Conservation (phyloP, 1,140 invertebrate genomes). For the Araneus ventricosus region DNA sequence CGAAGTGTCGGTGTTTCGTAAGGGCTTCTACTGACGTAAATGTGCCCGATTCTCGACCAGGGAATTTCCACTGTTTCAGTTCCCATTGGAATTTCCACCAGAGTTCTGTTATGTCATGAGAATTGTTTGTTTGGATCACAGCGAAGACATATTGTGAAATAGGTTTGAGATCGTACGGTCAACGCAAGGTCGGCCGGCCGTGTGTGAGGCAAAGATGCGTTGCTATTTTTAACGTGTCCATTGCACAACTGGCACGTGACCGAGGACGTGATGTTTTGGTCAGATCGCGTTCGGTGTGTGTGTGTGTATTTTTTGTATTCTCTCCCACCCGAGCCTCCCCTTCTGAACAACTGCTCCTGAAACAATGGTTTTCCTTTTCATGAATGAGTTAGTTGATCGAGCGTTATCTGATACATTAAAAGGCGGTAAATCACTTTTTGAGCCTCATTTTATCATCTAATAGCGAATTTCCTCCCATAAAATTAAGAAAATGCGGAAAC, state of each 20-base stretch:
- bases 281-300: neutral
- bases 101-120: neutral
- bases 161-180: neutral
- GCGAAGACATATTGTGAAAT: neutral
- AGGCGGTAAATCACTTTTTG: too few species aligned
- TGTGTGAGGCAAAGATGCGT: neutral
- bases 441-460: too few species aligned
- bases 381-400: too few species aligned
- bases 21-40: constrained; percentile 17
- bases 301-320: neutral
- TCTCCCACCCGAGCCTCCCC: too few species aligned
- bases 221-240: neutral
- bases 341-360: too few species aligned
- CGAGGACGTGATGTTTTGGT: neutral
- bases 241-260: neutral
- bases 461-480: too few species aligned
- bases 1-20: neutral
- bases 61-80: constrained; percentile 46
- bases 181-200: neutral
- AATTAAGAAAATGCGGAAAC: too few species aligned
- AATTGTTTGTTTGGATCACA: neutral
- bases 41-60: neutral
- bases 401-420: too few species aligned
- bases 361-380: too few species aligned
- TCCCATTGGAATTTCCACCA: neutral